Percentiles rank a stretch among this genome's conserved stretches.
Conservation (phyloP, 2,113 vertebrate species). For the Vombatus ursinus region DNA sequence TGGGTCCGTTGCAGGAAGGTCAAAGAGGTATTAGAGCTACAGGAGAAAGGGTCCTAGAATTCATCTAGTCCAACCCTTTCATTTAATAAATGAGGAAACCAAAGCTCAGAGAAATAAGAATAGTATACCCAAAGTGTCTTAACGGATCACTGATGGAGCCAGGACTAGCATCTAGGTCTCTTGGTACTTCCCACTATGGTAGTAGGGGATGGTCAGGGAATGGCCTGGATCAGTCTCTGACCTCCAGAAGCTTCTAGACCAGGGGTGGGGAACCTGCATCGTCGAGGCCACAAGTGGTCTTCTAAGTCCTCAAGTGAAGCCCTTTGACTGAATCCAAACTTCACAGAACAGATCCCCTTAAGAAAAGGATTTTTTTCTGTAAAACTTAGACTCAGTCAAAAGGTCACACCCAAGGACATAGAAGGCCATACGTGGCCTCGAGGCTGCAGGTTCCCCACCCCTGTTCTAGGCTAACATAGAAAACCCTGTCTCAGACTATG, state of each 20-base stretch:
- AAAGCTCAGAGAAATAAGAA: neutral
- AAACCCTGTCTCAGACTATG: neutral
- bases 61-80: neutral
- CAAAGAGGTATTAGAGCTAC: neutral
- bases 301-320: too few species aligned
- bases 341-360: too few species aligned
- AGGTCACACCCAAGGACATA: too few species aligned
- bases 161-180: neutral
- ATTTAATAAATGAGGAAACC: neutral
- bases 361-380: too few species aligned
- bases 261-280: too few species aligned
- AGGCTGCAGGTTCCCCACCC: too few species aligned
- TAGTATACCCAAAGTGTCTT: neutral
- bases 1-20: neutral
- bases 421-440: too few species aligned
- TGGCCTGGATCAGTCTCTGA: neutral
- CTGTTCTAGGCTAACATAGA: neutral
- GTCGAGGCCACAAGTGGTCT: too few species aligned
- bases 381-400: too few species aligned
- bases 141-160: neutral
- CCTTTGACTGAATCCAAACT: too few species aligned
- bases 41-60: neutral
- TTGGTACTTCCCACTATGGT: neutral
- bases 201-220: neutral
- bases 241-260: neutral